These are phyloP conservation scores for Podiceps cristatus DNA, from an alignment of 2,113 vertebrate genomes.

Conservation along the genomic window DNA sequence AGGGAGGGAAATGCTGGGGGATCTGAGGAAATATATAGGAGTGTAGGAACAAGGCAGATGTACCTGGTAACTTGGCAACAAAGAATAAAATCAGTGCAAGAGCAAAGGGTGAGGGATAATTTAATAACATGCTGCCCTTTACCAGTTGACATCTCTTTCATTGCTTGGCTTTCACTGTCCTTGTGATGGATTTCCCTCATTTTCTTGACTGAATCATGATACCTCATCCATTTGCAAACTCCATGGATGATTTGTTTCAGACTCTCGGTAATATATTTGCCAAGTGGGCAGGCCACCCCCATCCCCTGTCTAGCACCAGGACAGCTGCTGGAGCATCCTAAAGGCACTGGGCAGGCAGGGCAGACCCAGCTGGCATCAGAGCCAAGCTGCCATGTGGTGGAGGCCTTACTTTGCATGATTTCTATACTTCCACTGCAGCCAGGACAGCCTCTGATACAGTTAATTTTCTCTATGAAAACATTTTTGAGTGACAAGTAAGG, in stretches of 20 bases:
- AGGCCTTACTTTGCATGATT: neutral
- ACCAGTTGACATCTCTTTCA: conserved; percentile 27
- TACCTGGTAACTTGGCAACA: conserved; percentile 59
- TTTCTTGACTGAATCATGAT: conserved; percentile 32
- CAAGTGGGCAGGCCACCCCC: neutral
- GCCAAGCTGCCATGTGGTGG: neutral
- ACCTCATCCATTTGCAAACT: neutral
- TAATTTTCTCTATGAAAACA: neutral
- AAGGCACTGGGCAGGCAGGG: neutral
- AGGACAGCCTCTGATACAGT: neutral
- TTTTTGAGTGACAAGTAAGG: neutral
- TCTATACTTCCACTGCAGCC: neutral
- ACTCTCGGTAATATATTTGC: neutral
- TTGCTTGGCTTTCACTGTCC: neutral
- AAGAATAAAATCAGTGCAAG: conserved; percentile 34
- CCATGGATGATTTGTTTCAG: neutral
- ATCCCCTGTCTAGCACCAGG: neutral
- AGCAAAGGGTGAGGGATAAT: conserved; percentile 61
- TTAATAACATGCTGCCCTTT: conserved; percentile 52
- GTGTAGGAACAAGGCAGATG: neutral
- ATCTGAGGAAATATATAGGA: neutral
- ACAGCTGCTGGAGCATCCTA: neutral
- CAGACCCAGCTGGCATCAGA: neutral
- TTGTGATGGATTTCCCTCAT: conserved; percentile 14
- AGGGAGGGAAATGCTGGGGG: neutral